Percentiles rank a stretch among this genome's conserved stretches.
These are phyloP conservation scores for Herminia tarsipennalis DNA, from an alignment of 2,888 invertebrate genomes.

Conservation along the genomic window DNA sequence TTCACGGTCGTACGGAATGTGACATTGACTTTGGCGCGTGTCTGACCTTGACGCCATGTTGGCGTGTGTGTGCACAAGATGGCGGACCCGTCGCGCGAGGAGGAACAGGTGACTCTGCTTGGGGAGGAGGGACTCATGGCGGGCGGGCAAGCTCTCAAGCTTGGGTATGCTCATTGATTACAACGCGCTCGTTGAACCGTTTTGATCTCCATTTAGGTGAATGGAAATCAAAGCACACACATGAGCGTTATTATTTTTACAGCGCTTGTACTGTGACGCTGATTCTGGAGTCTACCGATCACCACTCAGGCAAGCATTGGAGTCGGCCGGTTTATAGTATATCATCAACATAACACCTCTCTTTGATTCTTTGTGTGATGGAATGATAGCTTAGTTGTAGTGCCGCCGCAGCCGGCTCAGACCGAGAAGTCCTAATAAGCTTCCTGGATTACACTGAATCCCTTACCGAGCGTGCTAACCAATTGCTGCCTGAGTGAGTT, in stretches of 20 bases:
- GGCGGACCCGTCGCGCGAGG: conserved; percentile 98
- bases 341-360: conserved; percentile 77
- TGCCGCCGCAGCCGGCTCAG: conserved; percentile 52
- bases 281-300: conserved; percentile 90
- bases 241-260: conserved; percentile 88
- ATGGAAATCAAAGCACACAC: conserved; percentile 79
- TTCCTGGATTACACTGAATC: conserved; percentile 60
- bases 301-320: conserved; percentile 91
- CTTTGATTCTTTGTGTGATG: conserved; percentile 79
- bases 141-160: conserved; percentile 98
- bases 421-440: conserved; percentile 58
- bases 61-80: conserved; percentile 91
- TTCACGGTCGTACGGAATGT: conserved; percentile 58
- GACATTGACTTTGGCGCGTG: conserved; percentile 89
- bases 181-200: conserved; percentile 67
- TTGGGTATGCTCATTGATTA: conserved; percentile 93
- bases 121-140: conserved; percentile 98
- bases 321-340: conserved; percentile 85
- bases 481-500: conserved; percentile 86
- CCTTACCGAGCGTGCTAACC: conserved; percentile 79
- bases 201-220: conserved; percentile 65
- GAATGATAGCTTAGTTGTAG: conserved; percentile 81
- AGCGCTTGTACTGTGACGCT: conserved; percentile 91
- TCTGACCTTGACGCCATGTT: conserved; percentile 85
- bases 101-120: conserved; percentile 97